Evolutionary conservation across 2,797 vertebrate species (phyloP), one percentile per base, ranked within the genome.

Genomic region (Gouania willdenowi): DNA sequence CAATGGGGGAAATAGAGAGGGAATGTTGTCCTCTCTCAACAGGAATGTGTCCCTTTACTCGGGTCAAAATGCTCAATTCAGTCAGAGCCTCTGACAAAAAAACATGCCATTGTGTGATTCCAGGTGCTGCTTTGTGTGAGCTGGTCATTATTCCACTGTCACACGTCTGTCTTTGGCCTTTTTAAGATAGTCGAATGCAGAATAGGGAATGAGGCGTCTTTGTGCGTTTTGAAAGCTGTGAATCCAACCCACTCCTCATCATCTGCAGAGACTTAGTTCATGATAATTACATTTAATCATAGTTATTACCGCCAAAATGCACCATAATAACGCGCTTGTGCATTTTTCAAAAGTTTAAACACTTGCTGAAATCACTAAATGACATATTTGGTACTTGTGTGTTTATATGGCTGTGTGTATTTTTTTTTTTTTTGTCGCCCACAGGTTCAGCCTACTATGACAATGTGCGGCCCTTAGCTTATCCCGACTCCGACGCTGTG

Each of bases 381-480:
- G 17, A 47, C 10, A 28, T 26, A 26, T 8, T 19, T n/a, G 7
- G 5, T 67, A 29, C 46, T 20, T 19, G 20, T 35, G 12, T 41
- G 12, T 50, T 10, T 68, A 3, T 58, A 0, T 47, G n/a, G n/a
- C 48, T 18, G 22, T 35, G 12, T 40, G 11, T 52, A 11, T 68
- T 3, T 58, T 0, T 47, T 34, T 62, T 20, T 23, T 0, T 47
- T 34, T 62, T 20, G 23, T 11, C 0, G 30, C 29, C 46, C 8
- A 1, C 78, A 97, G 94, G 94, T 56, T 94, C 94, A 0, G 82
- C 92, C 0, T 97, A 98, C 38, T 98, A 98, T 0, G 94, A 98
- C 70, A 98, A 96, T 0, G 95, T 98, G 41, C 87, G 94, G 13
- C 95, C 94, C 2, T 43, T 98, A 43, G 95, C 95, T 2, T 98